These are phyloP conservation scores for Lobophora halterata DNA, from an alignment of 2,888 invertebrate genomes.

Conservation along the genomic window DNA sequence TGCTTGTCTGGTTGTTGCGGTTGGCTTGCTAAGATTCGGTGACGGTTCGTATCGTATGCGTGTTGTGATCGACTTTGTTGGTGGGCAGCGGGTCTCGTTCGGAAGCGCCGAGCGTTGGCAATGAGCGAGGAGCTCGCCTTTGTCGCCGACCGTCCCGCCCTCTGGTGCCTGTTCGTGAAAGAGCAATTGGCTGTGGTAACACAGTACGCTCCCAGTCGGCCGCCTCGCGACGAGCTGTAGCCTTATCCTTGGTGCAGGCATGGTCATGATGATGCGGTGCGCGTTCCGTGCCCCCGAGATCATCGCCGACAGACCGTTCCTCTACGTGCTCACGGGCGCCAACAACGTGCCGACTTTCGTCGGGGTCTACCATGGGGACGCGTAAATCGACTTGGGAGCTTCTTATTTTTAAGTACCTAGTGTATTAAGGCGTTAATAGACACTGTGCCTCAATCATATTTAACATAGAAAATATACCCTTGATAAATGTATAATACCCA, in stretches of 20 bases:
- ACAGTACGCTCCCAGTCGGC: slow-evolving; percentile 35
- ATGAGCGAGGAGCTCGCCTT: slow-evolving; percentile 35
- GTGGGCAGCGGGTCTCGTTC: slow-evolving; percentile 46
- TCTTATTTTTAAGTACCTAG: neutral
- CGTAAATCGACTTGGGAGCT: slow-evolving; percentile 12
- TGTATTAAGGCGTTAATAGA: too few relatives aligned
- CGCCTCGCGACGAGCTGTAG: slow-evolving; percentile 53
- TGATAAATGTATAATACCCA: too few relatives aligned
- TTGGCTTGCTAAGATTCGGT: slow-evolving; percentile 6
- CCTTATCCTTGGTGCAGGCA: slow-evolving; percentile 52
- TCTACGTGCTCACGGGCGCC: slow-evolving; percentile 52
- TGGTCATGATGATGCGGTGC: slow-evolving; percentile 69
- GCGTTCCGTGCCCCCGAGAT: slow-evolving; percentile 49
- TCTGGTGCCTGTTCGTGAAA: slow-evolving; percentile 50
- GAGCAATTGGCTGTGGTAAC: slow-evolving; percentile 39
- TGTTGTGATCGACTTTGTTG: slow-evolving; percentile 24
- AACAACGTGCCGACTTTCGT: slow-evolving; percentile 49
- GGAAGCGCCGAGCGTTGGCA: slow-evolving; percentile 47
- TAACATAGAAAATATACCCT: too few relatives aligned
- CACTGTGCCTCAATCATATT: too few relatives aligned
- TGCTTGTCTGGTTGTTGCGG: neutral
- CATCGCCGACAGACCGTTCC: slow-evolving; percentile 68
- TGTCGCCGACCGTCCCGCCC: slow-evolving; percentile 55
- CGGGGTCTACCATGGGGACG: slow-evolving; percentile 49
- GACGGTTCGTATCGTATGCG: slow-evolving; percentile 24